These are phyloP conservation scores for Chloebia gouldiae DNA, from an alignment of 2,113 vertebrate genomes.

Conservation along the genomic window DNA sequence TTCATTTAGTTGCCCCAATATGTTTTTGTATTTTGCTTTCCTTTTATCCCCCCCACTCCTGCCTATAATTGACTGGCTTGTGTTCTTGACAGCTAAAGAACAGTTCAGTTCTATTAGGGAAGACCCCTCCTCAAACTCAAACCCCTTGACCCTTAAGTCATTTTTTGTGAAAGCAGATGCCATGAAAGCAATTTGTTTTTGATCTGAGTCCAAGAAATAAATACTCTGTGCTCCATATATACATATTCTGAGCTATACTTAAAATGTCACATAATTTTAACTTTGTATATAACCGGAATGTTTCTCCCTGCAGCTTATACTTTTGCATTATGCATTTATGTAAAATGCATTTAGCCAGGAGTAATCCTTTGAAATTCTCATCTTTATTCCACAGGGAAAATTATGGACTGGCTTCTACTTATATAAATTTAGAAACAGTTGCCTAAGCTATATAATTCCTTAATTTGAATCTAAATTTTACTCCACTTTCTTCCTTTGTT, in stretches of 20 bases:
- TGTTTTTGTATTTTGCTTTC: background rate
- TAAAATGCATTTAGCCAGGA: slow-evolving; percentile 65
- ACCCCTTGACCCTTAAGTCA: background rate
- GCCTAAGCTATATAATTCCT: slow-evolving; percentile 37
- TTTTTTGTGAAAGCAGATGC: background rate
- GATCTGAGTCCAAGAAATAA: slow-evolving; percentile 27
- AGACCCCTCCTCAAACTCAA: background rate
- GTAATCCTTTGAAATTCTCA: slow-evolving; percentile 67
- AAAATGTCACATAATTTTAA: slow-evolving; percentile 56
- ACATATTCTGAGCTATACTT: slow-evolving; percentile 42
- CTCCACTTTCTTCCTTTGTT: background rate
- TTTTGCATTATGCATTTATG: slow-evolving; percentile 73
- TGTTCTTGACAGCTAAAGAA: background rate
- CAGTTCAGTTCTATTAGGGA: background rate
- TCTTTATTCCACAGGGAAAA: slow-evolving; percentile 65
- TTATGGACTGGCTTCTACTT: slow-evolving; percentile 58
- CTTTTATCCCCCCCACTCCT: accelerated
- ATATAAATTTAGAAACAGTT: slow-evolving; percentile 50
- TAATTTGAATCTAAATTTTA: slow-evolving; percentile 51
- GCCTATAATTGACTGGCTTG: background rate
- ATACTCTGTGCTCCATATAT: background rate
- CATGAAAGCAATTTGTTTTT: slow-evolving; percentile 21
- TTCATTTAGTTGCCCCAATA: background rate
- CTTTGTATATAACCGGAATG: background rate
- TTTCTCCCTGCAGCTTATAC: slow-evolving; percentile 47